A percentile compares a stretch with the other conserved stretches of the same genome.
Evolutionary conservation across 2,797 vertebrate genomes (phyloP).

Genomic region (Cryptoblepharus egeriae): DNA sequence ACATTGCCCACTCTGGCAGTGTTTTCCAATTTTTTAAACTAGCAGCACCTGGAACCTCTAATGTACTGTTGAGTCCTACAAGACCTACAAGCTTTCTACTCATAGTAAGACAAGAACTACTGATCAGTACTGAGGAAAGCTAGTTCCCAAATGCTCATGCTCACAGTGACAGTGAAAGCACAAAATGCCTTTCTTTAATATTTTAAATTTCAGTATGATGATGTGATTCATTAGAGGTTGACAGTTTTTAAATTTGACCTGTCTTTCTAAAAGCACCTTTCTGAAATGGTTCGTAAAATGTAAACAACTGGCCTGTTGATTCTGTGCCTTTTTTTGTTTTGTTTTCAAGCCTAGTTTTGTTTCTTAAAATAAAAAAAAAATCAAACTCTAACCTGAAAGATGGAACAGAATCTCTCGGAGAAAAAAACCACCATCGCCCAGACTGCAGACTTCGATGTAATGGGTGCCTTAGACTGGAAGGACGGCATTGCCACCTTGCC

Average conservation of each 20-base stretch:
- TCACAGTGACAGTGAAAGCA: background rate
- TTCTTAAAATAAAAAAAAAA: slow-evolving; percentile 40
- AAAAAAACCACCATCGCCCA: slow-evolving; percentile 55
- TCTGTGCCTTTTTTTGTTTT: slow-evolving; percentile 42
- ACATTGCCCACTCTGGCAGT: background rate
- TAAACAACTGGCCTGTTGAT: slow-evolving; percentile 35
- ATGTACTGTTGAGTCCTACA: too few species aligned
- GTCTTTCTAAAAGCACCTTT: background rate
- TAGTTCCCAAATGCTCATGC: too few species aligned
- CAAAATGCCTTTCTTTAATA: background rate
- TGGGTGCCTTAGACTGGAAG: slow-evolving; percentile 86
- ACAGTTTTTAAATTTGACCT: background rate
- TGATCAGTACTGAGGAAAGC: too few species aligned
- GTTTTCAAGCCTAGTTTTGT: slow-evolving; percentile 48
- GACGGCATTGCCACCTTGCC: slow-evolving; percentile 85
- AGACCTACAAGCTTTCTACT: too few species aligned
- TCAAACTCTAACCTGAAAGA: slow-evolving; percentile 46
- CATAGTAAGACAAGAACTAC: background rate
- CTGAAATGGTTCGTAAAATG: slow-evolving; percentile 1
- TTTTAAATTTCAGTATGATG: background rate
- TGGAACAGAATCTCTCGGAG: slow-evolving; percentile 52
- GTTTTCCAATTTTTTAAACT: background rate
- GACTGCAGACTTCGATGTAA: slow-evolving; percentile 76
- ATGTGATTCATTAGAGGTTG: background rate
- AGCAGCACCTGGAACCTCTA: background rate